Base-by-base conservation (phyloP, 2,888 invertebrate genomes). In the Sphecodes monilicornis region DNA sequence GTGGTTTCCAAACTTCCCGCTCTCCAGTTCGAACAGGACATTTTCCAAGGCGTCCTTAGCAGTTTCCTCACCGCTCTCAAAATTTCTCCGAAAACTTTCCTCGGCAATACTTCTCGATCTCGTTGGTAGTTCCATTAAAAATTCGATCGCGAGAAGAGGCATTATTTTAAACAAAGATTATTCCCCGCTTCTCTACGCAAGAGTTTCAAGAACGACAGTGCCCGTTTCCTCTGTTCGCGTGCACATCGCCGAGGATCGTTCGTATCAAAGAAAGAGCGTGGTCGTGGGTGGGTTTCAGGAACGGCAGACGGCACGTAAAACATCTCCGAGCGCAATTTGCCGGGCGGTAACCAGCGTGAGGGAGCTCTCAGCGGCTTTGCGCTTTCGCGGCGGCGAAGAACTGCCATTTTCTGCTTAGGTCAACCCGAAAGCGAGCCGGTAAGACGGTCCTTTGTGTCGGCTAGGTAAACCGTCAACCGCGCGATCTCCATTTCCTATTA, bases 401-500 rank as follows among this genome's bases (percentile, higher is more conserved):
- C 89, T 88, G 88, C 90, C 89, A 92, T 91, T 92, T 92, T 92
- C 92, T 90, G 92, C 90, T 92, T 89, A 91, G 92, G 87, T 92
- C 92, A 92, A 90, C 90, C 83, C 86, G 81, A 92, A 90, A 91
- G 87, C 87, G 77, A 64, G 54, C 77, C 82, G 81, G 83, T 87
- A 88, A 88, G 82, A 76, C 75, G 46, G 41, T 75, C 66, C 80
- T 68, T 85, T 85, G 76, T 84, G 74, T 87, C 3, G 71, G 50
- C 39, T 73, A 79, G 69, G 57, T 76, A 71, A 60, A 80, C 79
- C 71, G 75, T 54, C 71, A 29, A 39, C 78, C 71, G 75, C 77
- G 79, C 80, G 68, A 88, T 85, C 80, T 84, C 77, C 74, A 80
- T 89, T 84, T 89, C 71, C 79, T 72, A 86, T 88, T 89, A 89